Evolutionary conservation across 2,888 invertebrate species (phyloP), one percentile per base, ranked within the genome.

Genomic region (Troglohyphantes excavatus): DNA sequence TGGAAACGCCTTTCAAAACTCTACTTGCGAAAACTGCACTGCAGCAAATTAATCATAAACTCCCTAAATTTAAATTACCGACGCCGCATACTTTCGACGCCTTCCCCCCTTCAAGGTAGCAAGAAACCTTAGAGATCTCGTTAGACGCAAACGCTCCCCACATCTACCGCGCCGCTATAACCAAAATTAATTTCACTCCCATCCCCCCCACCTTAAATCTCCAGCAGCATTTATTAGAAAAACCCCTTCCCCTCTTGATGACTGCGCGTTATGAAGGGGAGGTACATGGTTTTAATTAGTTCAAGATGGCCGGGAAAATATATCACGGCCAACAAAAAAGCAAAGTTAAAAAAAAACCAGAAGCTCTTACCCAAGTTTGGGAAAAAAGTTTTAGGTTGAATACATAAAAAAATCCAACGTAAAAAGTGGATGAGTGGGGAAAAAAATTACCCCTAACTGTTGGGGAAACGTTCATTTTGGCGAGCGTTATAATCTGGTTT

Each of bases 201-300:
- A 21, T 21, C n/a, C 6, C 23, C 17, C 53, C 39, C 29, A 27
- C 73, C 27, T 75, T 33, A n/a, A 29, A 29, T 61, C 27, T 53
- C 33, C 61, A 19, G 29, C 76, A 76, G 61, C 33, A 76, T 61
- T 76, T 76, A 76, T 76, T 61, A 76, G 61, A 76, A 75, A 75
- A 59, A 76, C 11, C n/a, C n/a, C n/a, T 33, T 17, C 19, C 7
- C n/a, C 61, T 2, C 23, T 26, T 43, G 61, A 68, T 27, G 59
- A 21, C 19, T 7, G 5, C 33, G 39, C 27, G 75, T 70, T 82
- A 82, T 76, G 79, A 89, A 68, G 61, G 59, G 84, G 63, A 21
- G 75, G 88, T 76, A 89, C 88, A 63, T 53, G 29, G 73, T 89
- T 89, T 89, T 89, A 89, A 89, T 89, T 89, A 89, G 88, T 89